Percentiles rank a stretch among this genome's conserved stretches.
phyloP scores from a whole-genome alignment of 2,113 vertebrate species.

The Barnardius zonarius region DNA sequence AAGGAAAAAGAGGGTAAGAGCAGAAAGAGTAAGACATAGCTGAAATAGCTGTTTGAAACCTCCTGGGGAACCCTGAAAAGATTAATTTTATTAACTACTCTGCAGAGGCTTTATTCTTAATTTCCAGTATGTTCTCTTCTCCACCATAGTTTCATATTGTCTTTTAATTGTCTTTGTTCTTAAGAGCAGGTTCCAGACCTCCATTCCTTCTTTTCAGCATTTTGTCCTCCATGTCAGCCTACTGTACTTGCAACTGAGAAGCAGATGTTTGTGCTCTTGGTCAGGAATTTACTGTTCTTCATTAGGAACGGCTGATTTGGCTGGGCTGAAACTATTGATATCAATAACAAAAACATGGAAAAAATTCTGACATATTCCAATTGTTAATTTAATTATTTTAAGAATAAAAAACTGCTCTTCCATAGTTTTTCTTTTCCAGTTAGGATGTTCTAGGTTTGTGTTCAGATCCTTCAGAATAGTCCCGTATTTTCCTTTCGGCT shows the following conservation, averaged over 20 bases:
- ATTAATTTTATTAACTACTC: neutral
- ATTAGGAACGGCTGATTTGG: neutral
- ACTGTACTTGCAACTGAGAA: neutral
- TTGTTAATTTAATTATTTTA: neutral
- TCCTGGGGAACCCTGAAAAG: neutral
- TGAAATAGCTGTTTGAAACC: neutral
- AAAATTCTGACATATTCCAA: neutral
- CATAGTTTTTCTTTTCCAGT: neutral
- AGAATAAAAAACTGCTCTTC: neutral
- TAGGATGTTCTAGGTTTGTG: neutral
- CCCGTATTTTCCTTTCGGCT: neutral
- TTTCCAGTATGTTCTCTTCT: neutral
- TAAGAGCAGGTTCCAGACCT: neutral
- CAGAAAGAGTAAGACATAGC: neutral
- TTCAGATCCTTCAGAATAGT: neutral
- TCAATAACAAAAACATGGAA: neutral
- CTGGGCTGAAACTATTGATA: neutral
- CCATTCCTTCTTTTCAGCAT: neutral
- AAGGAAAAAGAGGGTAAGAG: neutral
- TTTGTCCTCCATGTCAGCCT: neutral
- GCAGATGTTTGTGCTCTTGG: neutral
- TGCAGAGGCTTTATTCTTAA: neutral
- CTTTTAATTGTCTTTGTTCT: neutral
- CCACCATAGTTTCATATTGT: neutral
- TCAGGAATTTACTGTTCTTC: neutral